Evolutionary conservation across 2,888 invertebrate genomes (phyloP).

Genomic region (Andrena bicolor): DNA sequence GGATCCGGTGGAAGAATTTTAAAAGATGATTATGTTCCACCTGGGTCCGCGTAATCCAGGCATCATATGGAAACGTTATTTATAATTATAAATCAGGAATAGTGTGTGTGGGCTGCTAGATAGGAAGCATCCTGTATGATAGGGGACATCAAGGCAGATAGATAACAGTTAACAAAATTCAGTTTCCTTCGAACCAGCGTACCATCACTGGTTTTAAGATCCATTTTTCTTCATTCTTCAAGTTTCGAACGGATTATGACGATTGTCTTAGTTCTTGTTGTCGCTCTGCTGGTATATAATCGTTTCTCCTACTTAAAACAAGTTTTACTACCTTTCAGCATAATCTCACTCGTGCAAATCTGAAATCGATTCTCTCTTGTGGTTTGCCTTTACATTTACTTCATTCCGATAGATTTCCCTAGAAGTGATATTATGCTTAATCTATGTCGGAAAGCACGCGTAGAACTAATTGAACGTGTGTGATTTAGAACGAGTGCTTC

Average conservation of each 20-base stretch:
- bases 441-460: not conserved
- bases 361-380: constrained; percentile 1
- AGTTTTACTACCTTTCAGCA: not conserved
- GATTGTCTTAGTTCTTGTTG: constrained; percentile 53
- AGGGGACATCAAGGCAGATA: constrained; percentile 75
- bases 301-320: constrained; percentile 28
- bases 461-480: constrained; percentile 6
- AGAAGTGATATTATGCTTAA: not conserved
- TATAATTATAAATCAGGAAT: constrained; percentile 79
- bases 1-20: not conserved
- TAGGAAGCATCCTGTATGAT: constrained; percentile 82
- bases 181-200: constrained; percentile 77
- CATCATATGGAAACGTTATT: constrained; percentile 63
- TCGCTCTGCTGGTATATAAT: constrained; percentile 70
- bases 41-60: constrained; percentile 46
- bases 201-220: constrained; percentile 65
- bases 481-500: constrained; percentile 68
- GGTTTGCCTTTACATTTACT: constrained; percentile 7
- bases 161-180: constrained; percentile 80
- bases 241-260: constrained; percentile 67
- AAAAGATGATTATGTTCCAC: constrained; percentile 29
- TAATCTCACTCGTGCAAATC: constrained; percentile 10
- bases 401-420: not conserved
- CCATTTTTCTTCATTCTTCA: constrained; percentile 55
- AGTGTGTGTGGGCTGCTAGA: constrained; percentile 79